These are phyloP conservation scores for Eupithecia inturbata DNA, from an alignment of 2,888 invertebrate genomes.

Conservation along the genomic window DNA sequence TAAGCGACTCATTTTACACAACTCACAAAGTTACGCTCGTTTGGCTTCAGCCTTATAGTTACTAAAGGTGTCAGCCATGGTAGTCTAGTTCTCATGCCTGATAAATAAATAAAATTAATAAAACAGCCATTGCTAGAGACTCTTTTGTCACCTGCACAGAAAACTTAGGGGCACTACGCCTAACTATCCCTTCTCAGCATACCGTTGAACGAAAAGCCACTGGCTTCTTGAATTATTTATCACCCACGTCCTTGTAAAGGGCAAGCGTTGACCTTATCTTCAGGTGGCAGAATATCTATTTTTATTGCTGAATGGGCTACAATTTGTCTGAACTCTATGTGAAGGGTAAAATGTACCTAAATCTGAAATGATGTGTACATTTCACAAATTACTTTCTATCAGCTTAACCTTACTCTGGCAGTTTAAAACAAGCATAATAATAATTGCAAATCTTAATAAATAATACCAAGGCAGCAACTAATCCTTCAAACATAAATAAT, in stretches of 20 bases:
- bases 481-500: background rate
- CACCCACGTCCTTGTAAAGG: constrained; percentile 20
- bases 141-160: background rate
- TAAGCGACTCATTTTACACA: too few species aligned
- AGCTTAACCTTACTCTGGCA: background rate
- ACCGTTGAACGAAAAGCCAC: background rate
- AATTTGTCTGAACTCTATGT: constrained; percentile 3
- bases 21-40: too few species aligned
- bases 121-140: background rate
- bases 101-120: too few species aligned
- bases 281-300: constrained; percentile 21
- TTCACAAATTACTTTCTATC: background rate
- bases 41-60: too few species aligned
- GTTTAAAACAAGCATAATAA: background rate
- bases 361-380: background rate
- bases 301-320: constrained; percentile 22
- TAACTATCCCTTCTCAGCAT: background rate
- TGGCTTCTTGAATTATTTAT: constrained; percentile 3
- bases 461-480: background rate
- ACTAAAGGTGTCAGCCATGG: too few species aligned
- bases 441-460: background rate
- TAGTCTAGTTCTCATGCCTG: too few species aligned
- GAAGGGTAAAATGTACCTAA: background rate
- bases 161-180: background rate
- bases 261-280: constrained; percentile 26